Evolutionary conservation across 2,888 invertebrate genomes (phyloP), one percentile per base, ranked within the genome.

Genomic region (Orchesellides sinensis): DNA sequence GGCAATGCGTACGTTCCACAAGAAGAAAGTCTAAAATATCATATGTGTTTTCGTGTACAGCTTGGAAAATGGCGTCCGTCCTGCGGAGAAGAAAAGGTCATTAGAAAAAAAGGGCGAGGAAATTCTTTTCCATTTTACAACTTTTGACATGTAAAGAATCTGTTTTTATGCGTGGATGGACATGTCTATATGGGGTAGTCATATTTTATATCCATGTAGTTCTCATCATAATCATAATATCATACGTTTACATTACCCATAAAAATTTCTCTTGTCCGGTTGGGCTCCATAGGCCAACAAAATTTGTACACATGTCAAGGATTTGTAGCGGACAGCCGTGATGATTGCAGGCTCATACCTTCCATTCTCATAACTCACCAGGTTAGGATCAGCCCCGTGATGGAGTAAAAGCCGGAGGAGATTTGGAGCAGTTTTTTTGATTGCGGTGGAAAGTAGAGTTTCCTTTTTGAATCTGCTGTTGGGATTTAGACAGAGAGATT

Each of bases 21-120:
- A 88, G 81, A n/a, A 88, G 77, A 65, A 77, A 83, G 17, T 85
- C 79, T 72, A 88, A 70, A 66, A 87, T 87, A 23, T 84, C 83
- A 49, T 66, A 83, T 8, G 85, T 83, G 72, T 87, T 87, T 27
- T 84, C 85, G 12, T 84, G 73, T 19, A 87, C 84, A n/a, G 88
- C 86, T 78, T 87, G 87, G 83, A 81, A 87, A 25, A 88, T 81
- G 4, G 86, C 87, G 75, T 87, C 85, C 29, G 85, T 80, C 40
- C 88, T 88, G 59, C 5, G 59, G n/a, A n/a, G n/a, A n/a, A n/a
- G 23, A 72, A 54, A 32, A 70, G 19, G 40, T 2, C 21, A 54
- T 21, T 14, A 21, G 45, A 68, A 75, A 75, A n/a, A 32, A 63
- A 74, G 25, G 17, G 25, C 47, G 27, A 29, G 14, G n/a, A n/a